Evolutionary conservation across 2,797 vertebrate genomes (phyloP).

Genomic region (Sebastes trivittatus): DNA sequence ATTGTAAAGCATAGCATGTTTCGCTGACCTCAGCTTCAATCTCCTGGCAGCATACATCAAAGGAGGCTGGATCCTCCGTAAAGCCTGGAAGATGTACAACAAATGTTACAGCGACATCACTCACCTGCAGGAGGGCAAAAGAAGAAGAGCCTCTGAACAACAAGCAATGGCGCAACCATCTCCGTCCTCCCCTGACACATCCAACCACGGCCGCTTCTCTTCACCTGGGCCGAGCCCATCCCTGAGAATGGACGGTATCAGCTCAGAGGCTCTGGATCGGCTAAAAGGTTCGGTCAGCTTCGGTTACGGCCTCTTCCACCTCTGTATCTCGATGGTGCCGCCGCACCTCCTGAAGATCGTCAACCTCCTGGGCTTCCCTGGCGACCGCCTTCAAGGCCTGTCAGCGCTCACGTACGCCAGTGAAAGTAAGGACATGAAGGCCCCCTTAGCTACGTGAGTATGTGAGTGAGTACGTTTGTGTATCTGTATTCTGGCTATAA

Average conservation of each 20-base stretch:
- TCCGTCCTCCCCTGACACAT: slow-evolving; percentile 78
- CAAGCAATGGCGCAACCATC: slow-evolving; percentile 74
- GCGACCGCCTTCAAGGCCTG: slow-evolving; percentile 96
- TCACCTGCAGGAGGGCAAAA: slow-evolving; percentile 90
- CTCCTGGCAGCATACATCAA: slow-evolving; percentile 92
- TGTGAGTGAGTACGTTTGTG: slow-evolving; percentile 74
- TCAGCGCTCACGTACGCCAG: slow-evolving; percentile 96
- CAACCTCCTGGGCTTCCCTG: slow-evolving; percentile 99
- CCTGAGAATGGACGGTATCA: slow-evolving; percentile 74
- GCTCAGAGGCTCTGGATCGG: slow-evolving; percentile 90
- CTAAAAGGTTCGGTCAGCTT: slow-evolving; percentile 99
- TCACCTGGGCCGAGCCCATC: slow-evolving; percentile 62
- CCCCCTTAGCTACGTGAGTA: slow-evolving; percentile 99
- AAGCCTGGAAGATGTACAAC: slow-evolving; percentile 99
- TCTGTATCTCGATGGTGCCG: slow-evolving; percentile 99
- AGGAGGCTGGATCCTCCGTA: slow-evolving; percentile 99
- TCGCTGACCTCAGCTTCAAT: slow-evolving; percentile 8
- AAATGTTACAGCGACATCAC: slow-evolving; percentile 98
- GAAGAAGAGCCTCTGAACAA: slow-evolving; percentile 80
- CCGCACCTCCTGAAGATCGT: slow-evolving; percentile 99
- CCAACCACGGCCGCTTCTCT: slow-evolving; percentile 81
- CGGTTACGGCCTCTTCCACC: slow-evolving; percentile 99
- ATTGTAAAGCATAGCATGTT: background rate
- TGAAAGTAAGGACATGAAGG: slow-evolving; percentile 99
- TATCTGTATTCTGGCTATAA: slow-evolving; percentile 19